Evolutionary conservation across 2,113 vertebrate genomes (phyloP), one percentile per base, ranked within the genome.

Genomic region (Protobothrops mucrosquamatus): DNA sequence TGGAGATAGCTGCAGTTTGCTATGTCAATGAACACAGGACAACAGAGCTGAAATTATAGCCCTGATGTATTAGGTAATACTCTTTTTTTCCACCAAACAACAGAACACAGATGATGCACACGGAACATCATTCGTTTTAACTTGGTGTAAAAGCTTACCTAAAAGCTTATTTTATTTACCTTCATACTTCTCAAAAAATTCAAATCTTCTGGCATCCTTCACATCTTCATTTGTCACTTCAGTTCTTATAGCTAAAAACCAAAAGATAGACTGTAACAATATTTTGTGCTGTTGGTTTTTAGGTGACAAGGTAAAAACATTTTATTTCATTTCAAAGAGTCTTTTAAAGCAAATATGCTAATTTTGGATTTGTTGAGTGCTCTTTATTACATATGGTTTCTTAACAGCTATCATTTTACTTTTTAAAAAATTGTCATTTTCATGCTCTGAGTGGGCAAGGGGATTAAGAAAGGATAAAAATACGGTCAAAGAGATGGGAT

Each of bases 1-100:
- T 1, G 22, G 93, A 34, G 18, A 69, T 26, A 22, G 10, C 7
- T 88, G 46, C 59, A 81, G 92, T 93, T 69, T 93, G 15, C 56
- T 95, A 86, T 95, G 95, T 95, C 93, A 92, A 92, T 59, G 55
- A 86, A 90, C 39, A 94, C 7, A 91, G 46, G 59, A 74, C 93
- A 34, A 57, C 39, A 86, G 92, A 85, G 11, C 4, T 12, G 91
- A 91, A 95, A 87, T 26, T 0, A 57, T 88, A 34, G 4, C 34
- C 24, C 11, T 90, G 8, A 39, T 48, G 34, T 34, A 43, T 29
- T 69, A 90, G 46, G 87, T 64, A 26, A 89, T 52, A 88, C 51
- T 74, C 18, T 7, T 3, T 56, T 9, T 3, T 56, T 90, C 86
- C 88, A 34, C 85, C 85, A 1, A 64, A 86, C 61, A 64, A 7